These are phyloP conservation scores for Tenthredo amoena DNA, from an alignment of 2,888 invertebrate genomes.

Conservation along the genomic window DNA sequence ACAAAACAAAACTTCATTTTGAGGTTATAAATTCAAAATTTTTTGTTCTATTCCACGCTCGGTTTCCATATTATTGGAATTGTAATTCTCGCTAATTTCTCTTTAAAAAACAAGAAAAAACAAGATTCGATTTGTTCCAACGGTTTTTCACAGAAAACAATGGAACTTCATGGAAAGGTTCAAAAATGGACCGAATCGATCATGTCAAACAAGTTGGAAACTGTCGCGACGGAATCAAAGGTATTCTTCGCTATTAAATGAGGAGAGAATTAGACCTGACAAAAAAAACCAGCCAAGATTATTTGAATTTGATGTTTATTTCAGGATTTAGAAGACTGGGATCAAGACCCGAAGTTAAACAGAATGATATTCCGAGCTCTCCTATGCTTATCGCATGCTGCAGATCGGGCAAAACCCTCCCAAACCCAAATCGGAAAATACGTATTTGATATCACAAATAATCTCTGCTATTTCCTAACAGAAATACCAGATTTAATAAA, in stretches of 20 bases:
- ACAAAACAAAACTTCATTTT: neutral
- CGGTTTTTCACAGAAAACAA: constrained; percentile 64
- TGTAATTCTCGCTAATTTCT: neutral
- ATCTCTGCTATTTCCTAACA: constrained; percentile 62
- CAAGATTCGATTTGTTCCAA: neutral
- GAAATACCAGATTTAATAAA: constrained; percentile 63
- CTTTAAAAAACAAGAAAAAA: neutral
- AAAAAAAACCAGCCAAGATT: neutral
- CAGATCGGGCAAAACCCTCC: constrained; percentile 61
- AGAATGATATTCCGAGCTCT: constrained; percentile 66
- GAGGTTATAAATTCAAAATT: constrained; percentile 23
- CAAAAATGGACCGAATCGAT: constrained; percentile 61
- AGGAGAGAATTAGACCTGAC: neutral
- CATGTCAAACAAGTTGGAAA: constrained; percentile 54
- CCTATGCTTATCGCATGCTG: constrained; percentile 64
- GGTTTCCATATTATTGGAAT: neutral
- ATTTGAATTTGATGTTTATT: constrained; percentile 52
- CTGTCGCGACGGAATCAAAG: constrained; percentile 57
- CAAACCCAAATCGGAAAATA: constrained; percentile 58
- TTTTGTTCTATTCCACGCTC: neutral
- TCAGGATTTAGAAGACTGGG: constrained; percentile 55
- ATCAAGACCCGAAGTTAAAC: constrained; percentile 54
- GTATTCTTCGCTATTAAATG: constrained; percentile 48
- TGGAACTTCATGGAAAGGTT: constrained; percentile 53
- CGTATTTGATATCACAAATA: constrained; percentile 61